phyloP scores from a whole-genome alignment of 2,888 invertebrate genomes.

The Melinaea menophilus region DNA sequence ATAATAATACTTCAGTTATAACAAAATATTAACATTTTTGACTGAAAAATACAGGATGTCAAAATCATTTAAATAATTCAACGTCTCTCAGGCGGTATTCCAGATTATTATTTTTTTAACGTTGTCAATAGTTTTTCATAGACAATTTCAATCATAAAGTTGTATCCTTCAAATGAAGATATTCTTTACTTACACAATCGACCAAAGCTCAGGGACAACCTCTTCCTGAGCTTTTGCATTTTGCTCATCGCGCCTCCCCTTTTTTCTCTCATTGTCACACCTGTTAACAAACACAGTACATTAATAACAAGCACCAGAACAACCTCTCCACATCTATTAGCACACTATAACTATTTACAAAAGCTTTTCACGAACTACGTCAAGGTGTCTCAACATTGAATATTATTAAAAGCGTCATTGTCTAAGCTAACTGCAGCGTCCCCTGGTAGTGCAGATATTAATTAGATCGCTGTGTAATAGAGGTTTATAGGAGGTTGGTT shows the following conservation, averaged over 20 bases:
- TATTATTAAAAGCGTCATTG: not conserved
- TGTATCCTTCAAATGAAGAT: too few relatives aligned
- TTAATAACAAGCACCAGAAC: constrained; percentile 29
- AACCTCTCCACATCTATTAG: not conserved
- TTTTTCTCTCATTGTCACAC: constrained; percentile 95
- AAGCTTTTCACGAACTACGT: not conserved
- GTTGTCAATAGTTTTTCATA: too few relatives aligned
- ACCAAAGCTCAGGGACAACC: constrained; percentile 97
- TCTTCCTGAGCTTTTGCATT: constrained; percentile 96
- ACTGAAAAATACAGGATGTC: too few relatives aligned
- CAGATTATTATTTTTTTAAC: too few relatives aligned
- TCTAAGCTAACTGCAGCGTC: not conserved
- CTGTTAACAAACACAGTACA: constrained; percentile 71
- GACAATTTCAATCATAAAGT: too few relatives aligned
- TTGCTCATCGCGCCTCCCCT: constrained; percentile 93
- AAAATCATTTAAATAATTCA: too few relatives aligned
- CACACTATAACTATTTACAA: not conserved
- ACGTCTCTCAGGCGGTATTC: too few relatives aligned
- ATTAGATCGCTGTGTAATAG: not conserved
- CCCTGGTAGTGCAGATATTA: not conserved
- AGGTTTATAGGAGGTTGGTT: too few relatives aligned
- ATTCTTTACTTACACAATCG: constrained; percentile 90
- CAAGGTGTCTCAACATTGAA: not conserved
- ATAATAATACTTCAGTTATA: too few relatives aligned
- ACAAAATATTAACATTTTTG: too few relatives aligned